These are phyloP conservation scores for Probaryconus sp. DNA, from an alignment of 1,140 invertebrate genomes.

Conservation along the genomic window DNA sequence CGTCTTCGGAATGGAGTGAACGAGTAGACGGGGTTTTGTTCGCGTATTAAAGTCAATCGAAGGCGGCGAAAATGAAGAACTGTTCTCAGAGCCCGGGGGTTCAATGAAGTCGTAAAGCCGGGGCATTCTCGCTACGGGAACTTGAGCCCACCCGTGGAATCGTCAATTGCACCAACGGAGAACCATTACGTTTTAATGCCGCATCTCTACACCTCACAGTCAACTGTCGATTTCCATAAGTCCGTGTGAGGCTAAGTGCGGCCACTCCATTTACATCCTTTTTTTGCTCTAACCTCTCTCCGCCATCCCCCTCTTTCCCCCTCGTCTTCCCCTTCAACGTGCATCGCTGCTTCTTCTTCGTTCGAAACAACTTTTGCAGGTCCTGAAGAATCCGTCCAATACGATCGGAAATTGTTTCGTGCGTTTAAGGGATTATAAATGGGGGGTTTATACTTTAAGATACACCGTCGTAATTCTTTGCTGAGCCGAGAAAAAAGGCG, in stretches of 20 bases:
- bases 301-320: slow-evolving; percentile 9
- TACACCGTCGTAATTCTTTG: no score
- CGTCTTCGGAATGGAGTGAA: no score
- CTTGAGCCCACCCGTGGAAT: slow-evolving; percentile 71
- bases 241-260: slow-evolving; percentile 20
- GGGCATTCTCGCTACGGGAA: slow-evolving; percentile 56
- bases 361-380: no score
- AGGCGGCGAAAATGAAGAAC: slow-evolving; percentile 21
- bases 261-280: slow-evolving; percentile 6
- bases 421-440: no score
- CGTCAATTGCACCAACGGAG: slow-evolving; percentile 73
- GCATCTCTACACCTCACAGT: slow-evolving; percentile 61
- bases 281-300: slow-evolving; percentile 27
- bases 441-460: no score
- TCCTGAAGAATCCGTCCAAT: no score
- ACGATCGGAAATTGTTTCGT: no score
- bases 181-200: slow-evolving; percentile 73
- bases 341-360: no score
- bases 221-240: slow-evolving; percentile 66
- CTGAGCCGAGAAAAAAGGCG: no score
- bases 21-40: no score
- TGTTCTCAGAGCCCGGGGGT: slow-evolving; percentile 32
- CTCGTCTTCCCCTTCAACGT: no score
- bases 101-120: slow-evolving; percentile 67
- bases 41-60: slow-evolving; percentile 16